phyloP scores from a whole-genome alignment of 2,888 invertebrate species.

The Monoplex corrugatus region DNA sequence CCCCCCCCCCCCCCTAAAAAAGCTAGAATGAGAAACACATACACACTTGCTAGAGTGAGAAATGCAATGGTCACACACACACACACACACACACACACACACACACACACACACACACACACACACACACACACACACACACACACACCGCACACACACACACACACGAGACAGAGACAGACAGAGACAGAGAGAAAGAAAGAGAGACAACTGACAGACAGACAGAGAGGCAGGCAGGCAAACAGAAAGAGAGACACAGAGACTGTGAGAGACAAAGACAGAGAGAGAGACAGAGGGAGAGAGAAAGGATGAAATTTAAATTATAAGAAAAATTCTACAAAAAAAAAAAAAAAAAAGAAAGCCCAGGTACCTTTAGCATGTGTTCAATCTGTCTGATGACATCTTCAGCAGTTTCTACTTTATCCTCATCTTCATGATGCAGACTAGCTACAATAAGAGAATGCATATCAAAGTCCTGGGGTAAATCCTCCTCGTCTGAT shows the following conservation, averaged over 20 bases:
- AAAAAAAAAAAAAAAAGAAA: too few relatives aligned
- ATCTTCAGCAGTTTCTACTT: conserved; percentile 98
- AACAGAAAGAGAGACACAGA: too few relatives aligned
- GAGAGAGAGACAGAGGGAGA: too few relatives aligned
- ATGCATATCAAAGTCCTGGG: conserved; percentile 98
- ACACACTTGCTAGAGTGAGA: too few relatives aligned
- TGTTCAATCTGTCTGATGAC: conserved; percentile 97
- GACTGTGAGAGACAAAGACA: too few relatives aligned
- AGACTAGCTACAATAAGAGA: conserved; percentile 90
- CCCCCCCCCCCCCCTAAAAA: too few relatives aligned
- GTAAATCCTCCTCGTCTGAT: conserved; percentile 96
- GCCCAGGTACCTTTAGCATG: conserved; percentile 97
- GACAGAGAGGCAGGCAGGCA: too few relatives aligned
- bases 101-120: conserved; percentile 24
- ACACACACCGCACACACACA: conserved; percentile 2
- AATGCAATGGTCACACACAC: background rate
- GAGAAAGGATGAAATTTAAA: too few relatives aligned
- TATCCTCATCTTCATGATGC: conserved; percentile 89
- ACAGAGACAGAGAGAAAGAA: too few relatives aligned
- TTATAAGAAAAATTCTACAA: too few relatives aligned
- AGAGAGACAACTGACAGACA: too few relatives aligned
- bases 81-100: conserved; percentile 17
- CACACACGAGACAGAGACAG: background rate
- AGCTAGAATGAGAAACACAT: too few relatives aligned
- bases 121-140: conserved; percentile 27